Conservation (phyloP, 2,888 invertebrate genomes). For the Harpalus rufipes region DNA sequence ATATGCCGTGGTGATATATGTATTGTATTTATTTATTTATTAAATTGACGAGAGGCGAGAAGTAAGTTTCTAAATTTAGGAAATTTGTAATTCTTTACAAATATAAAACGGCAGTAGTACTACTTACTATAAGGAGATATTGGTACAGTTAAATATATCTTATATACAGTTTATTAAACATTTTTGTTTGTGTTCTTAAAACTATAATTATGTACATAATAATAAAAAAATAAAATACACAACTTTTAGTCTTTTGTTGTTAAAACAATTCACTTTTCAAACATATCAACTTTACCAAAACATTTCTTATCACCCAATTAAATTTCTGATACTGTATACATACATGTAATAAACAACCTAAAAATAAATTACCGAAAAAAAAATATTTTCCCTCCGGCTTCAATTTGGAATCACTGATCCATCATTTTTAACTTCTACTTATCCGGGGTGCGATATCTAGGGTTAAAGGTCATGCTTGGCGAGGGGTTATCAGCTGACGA, state of each 20-base stretch:
- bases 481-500: background rate
- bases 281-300: background rate
- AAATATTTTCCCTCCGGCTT: background rate
- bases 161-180: no score
- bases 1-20: no score
- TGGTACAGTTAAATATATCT: no score
- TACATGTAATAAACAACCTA: background rate
- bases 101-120: no score
- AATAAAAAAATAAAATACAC: no score
- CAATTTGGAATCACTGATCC: background rate
- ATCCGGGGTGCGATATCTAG: background rate
- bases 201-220: no score
- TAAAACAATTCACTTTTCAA: background rate
- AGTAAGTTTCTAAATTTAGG: no score
- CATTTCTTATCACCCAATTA: background rate
- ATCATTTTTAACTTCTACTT: background rate
- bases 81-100: no score
- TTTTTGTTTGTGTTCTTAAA: no score
- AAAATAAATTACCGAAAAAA: background rate
- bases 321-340: background rate
- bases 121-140: no score
- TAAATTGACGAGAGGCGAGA: no score
- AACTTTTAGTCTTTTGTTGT: background rate
- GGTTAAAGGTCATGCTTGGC: background rate
- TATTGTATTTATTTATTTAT: no score